Evolutionary conservation across 2,888 invertebrate species (phyloP), one percentile per base, ranked within the genome.

Genomic region (Nowickia ferox): DNA sequence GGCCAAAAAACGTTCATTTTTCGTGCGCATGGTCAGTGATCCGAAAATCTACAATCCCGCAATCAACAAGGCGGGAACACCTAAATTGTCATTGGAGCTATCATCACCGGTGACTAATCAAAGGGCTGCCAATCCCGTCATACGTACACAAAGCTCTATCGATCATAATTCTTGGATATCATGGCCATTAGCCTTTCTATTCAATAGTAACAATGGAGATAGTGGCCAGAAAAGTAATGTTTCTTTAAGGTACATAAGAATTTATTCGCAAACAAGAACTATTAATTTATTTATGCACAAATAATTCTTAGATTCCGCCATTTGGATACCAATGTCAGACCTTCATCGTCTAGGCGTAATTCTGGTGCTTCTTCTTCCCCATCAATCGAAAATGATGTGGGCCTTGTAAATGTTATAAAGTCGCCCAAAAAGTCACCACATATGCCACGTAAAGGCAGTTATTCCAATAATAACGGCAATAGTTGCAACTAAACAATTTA

Each of bases 1-100:
- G 90, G 97, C 97, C 10, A 96, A 98, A 93, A 98, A 98, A 93
- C 95, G 98, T 74, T 98, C 98, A 15, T 98, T 98, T 94, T 98
- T 98, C 93, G 98, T 98, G 80, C 96, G 98, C 69, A 98, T 98
- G 98, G 98, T 98, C 87, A 97, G 97, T 92, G 98, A 98, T 94
- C 98, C 98, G 2, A 98, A 98, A 93, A 97, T 98, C 90, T 98
- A 98, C 94, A 97, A 98, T 93, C 97, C 98, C 46, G 97, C 97
- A 84, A 97, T 98, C 90, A 96, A 96, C 91, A 96, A 96, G 93
- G 95, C 96, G 0, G 94, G 96, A 68, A 95, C 96, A 68, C 94
- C 95, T 1, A 91, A 93, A 84, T 77, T 92, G 42, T 93, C 93
- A 9, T 84, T 91, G 77, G 93, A 93, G 82, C 88, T 91, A 77